A percentile compares a stretch with the other conserved stretches of the same genome.
phyloP scores from a whole-genome alignment of 2,797 vertebrate species.

The Anguilla marmorata region DNA sequence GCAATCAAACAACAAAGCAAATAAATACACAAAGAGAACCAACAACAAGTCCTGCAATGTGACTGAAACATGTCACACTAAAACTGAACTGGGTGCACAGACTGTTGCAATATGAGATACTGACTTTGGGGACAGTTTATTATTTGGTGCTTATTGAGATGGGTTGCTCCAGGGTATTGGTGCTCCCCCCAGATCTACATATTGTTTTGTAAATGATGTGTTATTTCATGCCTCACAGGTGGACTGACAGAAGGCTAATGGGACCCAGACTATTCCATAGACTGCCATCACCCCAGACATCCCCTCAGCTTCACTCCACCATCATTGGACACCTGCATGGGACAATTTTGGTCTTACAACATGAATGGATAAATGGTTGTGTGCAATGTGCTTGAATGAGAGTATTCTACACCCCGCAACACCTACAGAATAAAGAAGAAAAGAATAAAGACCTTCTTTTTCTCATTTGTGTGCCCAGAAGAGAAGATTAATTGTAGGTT shows the following conservation, averaged over 20 bases:
- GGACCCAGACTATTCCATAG: background rate
- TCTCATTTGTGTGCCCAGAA: conserved; percentile 51
- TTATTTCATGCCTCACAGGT: background rate
- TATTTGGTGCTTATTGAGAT: background rate
- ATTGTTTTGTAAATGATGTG: background rate
- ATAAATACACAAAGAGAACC: background rate
- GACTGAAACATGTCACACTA: background rate
- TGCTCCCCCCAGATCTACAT: background rate
- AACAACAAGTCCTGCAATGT: background rate
- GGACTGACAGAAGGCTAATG: background rate
- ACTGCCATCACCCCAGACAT: background rate
- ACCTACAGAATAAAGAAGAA: conserved; percentile 56
- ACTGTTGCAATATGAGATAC: background rate
- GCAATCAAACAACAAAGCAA: background rate
- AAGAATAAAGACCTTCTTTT: conserved; percentile 47
- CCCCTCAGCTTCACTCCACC: conserved; percentile 33
- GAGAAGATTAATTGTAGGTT: conserved; percentile 40
- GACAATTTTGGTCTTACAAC: conserved; percentile 61
- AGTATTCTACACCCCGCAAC: conserved; percentile 43
- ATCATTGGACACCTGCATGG: conserved; percentile 59
- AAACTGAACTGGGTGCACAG: background rate
- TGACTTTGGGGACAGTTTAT: background rate
- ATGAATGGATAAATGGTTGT: background rate
- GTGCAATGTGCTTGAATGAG: conserved; percentile 58
- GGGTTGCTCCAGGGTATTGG: background rate